Evolutionary conservation across 2,797 vertebrate species (phyloP).

Genomic region (Mus minutoides): DNA sequence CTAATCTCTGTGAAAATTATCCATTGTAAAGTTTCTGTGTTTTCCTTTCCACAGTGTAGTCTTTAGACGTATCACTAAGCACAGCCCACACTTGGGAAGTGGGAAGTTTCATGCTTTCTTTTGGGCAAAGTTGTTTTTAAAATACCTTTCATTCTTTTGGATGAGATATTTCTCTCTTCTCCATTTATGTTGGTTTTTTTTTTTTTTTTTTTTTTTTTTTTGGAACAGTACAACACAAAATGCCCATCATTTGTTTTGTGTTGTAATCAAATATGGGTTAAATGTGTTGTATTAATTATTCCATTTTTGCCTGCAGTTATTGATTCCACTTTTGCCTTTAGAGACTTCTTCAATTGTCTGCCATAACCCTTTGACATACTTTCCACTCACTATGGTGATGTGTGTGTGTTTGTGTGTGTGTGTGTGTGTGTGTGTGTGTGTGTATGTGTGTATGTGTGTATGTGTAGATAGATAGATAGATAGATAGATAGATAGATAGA

Average conservation of each 20-base stretch:
- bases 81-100: background rate
- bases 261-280: slow-evolving; percentile 3
- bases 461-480: too few species aligned
- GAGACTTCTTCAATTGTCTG: background rate
- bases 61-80: background rate
- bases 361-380: background rate
- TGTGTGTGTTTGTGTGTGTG: too few species aligned
- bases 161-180: background rate
- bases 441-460: too few species aligned
- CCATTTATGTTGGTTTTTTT: background rate
- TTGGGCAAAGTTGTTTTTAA: background rate
- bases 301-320: background rate
- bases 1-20: background rate
- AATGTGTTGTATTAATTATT: background rate
- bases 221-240: background rate
- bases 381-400: background rate
- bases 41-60: background rate
- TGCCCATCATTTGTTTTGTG: background rate
- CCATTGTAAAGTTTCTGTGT: background rate
- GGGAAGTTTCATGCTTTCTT: background rate
- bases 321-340: background rate
- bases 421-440: too few species aligned
- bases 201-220: slow-evolving; percentile 56
- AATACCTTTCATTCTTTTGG: background rate
- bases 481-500: too few species aligned